Evolutionary conservation across 2,888 invertebrate species (phyloP).

Genomic region (Thymelicus sylvestris): DNA sequence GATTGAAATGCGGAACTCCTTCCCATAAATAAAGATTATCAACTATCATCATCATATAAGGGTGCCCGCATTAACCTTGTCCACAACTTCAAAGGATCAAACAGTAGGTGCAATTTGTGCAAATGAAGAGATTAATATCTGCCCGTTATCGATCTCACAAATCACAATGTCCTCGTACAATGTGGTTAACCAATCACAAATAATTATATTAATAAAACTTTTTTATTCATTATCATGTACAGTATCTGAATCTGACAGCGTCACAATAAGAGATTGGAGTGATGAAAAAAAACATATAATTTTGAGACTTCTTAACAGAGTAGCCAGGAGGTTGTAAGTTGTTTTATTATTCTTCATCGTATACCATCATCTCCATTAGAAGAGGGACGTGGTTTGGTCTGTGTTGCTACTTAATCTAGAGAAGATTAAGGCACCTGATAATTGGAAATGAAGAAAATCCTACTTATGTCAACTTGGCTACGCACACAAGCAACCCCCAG

Average conservation of each 20-base stretch:
- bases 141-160: conserved; percentile 8
- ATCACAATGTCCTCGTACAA: conserved; percentile 3
- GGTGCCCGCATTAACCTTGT: conserved; percentile 32
- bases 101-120: background rate
- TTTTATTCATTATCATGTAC: background rate
- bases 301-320: too few species aligned
- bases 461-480: too few species aligned
- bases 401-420: too few species aligned
- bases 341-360: too few species aligned
- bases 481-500: too few species aligned
- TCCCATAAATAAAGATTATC: background rate
- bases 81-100: conserved; percentile 21
- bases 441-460: too few species aligned
- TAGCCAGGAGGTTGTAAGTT: too few species aligned
- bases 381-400: too few species aligned
- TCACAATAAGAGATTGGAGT: background rate
- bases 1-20: background rate
- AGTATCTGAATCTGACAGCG: too few species aligned
- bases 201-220: background rate
- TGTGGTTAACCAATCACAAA: conserved; percentile 10
- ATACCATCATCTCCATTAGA: too few species aligned
- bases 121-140: conserved; percentile 25
- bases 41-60: conserved; percentile 14
- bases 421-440: too few species aligned
- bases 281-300: background rate